Evolutionary conservation across 2,797 vertebrate species (phyloP).

Genomic region (Parauchenoglanis ngamensis): DNA sequence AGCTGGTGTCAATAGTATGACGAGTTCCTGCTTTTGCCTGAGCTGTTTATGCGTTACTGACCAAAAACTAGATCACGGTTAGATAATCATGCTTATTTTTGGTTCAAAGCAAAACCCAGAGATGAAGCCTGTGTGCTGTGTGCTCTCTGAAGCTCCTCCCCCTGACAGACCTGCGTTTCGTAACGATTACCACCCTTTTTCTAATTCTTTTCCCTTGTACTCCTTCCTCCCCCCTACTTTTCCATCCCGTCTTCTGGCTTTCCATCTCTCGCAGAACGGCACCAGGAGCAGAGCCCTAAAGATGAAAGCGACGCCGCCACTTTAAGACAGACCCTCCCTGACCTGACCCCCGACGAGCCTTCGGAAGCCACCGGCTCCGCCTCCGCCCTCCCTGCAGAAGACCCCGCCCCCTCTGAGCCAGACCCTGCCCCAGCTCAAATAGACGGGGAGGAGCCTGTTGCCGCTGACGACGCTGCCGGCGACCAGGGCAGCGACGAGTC

Average conservation of each 20-base stretch:
- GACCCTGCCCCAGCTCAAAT: slow-evolving; percentile 60
- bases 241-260: not conserved
- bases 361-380: slow-evolving; percentile 77
- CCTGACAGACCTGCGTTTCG: no score
- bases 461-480: slow-evolving; percentile 69
- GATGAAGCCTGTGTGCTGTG: not conserved
- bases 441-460: slow-evolving; percentile 77
- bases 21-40: not conserved
- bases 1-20: not conserved
- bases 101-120: not conserved
- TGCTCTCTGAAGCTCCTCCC: not conserved
- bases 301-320: slow-evolving; percentile 92
- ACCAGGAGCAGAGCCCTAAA: slow-evolving; percentile 78
- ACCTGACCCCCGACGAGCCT: slow-evolving; percentile 92
- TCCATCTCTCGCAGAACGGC: slow-evolving; percentile 72
- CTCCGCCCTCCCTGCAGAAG: slow-evolving; percentile 76
- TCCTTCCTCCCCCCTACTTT: no score
- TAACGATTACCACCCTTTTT: not conserved
- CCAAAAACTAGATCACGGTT: not conserved
- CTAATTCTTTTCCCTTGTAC: not conserved
- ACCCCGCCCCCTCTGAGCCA: slow-evolving; percentile 65
- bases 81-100: not conserved
- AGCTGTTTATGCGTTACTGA: no score
- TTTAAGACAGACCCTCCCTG: slow-evolving; percentile 93
- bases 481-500: slow-evolving; percentile 92